phyloP scores from a whole-genome alignment of 2,113 vertebrate genomes.

The Pitta sordida region DNA sequence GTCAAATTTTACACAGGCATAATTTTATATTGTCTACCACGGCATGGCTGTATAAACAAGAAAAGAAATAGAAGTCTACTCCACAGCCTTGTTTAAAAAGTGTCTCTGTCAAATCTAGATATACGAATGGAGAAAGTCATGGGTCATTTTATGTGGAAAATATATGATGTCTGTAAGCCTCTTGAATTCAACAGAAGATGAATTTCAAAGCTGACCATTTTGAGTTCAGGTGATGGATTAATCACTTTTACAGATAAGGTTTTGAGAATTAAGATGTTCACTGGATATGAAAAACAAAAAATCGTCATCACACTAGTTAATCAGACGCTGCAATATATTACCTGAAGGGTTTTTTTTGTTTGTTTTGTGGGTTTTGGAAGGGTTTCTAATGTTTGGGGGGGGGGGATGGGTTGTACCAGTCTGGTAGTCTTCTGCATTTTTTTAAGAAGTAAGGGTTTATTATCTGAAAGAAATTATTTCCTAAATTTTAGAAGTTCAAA shows the following conservation, averaged over 20 bases:
- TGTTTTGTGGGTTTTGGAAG: too few relatives aligned
- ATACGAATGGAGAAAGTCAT: not conserved
- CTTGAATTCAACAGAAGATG: not conserved
- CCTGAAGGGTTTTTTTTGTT: not conserved
- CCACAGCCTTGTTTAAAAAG: not conserved
- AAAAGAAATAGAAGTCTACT: not conserved
- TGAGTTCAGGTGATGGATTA: not conserved
- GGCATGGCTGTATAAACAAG: not conserved
- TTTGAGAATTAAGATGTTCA: not conserved
- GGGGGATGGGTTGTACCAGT: rapidly evolving
- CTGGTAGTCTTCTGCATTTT: not conserved
- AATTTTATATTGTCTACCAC: not conserved
- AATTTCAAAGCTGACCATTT: not conserved
- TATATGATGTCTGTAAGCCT: not conserved
- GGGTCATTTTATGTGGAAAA: not conserved
- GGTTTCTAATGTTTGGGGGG: too few relatives aligned
- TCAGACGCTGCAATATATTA: not conserved
- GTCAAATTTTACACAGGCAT: not conserved
- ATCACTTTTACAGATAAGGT: not conserved
- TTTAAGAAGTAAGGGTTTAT: too few relatives aligned
- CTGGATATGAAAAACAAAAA: not conserved
- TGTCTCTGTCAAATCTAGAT: not conserved
- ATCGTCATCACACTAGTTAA: not conserved
- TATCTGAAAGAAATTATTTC: not conserved
- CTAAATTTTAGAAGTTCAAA: too few relatives aligned